Base-by-base conservation (phyloP, 2,888 invertebrate genomes). In the Iselma pallidipennis region DNA sequence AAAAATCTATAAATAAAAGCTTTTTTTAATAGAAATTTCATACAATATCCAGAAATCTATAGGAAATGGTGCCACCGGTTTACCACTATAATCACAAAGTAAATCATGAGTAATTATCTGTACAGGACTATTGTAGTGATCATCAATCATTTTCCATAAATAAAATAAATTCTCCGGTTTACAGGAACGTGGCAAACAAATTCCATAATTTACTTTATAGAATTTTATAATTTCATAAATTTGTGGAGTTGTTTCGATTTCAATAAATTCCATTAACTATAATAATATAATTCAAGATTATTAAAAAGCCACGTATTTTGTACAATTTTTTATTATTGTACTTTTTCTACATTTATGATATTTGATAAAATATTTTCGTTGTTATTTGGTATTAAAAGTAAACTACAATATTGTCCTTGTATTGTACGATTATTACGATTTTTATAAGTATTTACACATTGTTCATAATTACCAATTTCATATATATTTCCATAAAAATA, bases 141-240 rank as follows among this genome's bases (percentile, higher is more conserved):
- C 4, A 1, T 26, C 26, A 4, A 29, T 50, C 2, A 25, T n/a
- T 16, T 49, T 14, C 49, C 49, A 52, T n/a, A 53, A 21, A n/a
- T 53, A 1, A 21, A 31, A 12, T 14, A 53, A 21, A 19, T 16
- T 53, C 0, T 53, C 16, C 7, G 21, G 2, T 16, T 19, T 21
- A 31, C 53, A 53, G 19, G 53, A 53, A 23, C 31, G 53, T 14
- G 53, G 53, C 12, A 53, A 7, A 31, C 53, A 53, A 23, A 53
- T 19, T 14, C 53, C 53, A 31, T 45, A 45, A 19, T 9, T 19
- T 10, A 19, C 4, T 45, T 21, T 21, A 45, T 45, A 45, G 0
- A 10, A 21, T 10, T 21, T 45, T 10, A 45, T 2, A 21, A 45
- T 12, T 19, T 12, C 12, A 10, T 21, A 21, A 10, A 45, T 21